These are phyloP conservation scores for Melinaea menophilus DNA, from an alignment of 2,888 invertebrate species.

Conservation along the genomic window DNA sequence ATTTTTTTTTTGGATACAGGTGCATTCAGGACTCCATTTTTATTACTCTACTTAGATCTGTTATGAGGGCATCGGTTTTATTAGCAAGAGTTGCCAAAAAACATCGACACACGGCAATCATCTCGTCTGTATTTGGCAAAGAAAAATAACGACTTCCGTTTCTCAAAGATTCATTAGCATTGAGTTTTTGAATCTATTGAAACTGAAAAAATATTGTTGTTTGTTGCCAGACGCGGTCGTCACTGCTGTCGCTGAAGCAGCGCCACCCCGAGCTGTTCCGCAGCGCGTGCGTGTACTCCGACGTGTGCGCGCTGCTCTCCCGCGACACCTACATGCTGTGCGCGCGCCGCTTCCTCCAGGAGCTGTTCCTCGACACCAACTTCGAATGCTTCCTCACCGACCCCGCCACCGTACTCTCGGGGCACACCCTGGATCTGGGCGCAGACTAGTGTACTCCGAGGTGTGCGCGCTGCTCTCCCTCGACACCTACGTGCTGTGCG, in stretches of 20 bases:
- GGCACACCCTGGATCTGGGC: conserved; percentile 38
- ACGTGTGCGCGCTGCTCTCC: conserved; percentile 88
- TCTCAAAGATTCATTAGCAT: no score
- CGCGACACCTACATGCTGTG: conserved; percentile 88
- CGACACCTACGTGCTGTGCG: conserved; percentile 88
- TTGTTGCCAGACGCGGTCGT: conserved; percentile 83
- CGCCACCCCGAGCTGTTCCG: conserved; percentile 85
- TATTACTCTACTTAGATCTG: no score
- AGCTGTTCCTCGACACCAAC: conserved; percentile 91
- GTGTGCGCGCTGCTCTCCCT: background rate
- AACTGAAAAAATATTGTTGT: no score
- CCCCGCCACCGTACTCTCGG: conserved; percentile 67
- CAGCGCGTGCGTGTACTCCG: conserved; percentile 95
- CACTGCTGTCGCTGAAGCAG: conserved; percentile 86
- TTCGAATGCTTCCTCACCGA: conserved; percentile 81
- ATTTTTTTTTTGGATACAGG: no score
- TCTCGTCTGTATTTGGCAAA: no score
- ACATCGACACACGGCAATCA: no score
- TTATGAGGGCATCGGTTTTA: no score
- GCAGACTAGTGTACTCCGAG: conserved; percentile 9
- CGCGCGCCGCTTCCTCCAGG: conserved; percentile 93
- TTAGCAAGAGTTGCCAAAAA: no score
- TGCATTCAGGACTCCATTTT: no score
- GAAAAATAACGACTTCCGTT: no score
- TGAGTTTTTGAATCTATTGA: no score